Evolutionary conservation across 2,113 vertebrate species (phyloP), one percentile per base, ranked within the genome.

Genomic region (Collichthys lucidus): DNA sequence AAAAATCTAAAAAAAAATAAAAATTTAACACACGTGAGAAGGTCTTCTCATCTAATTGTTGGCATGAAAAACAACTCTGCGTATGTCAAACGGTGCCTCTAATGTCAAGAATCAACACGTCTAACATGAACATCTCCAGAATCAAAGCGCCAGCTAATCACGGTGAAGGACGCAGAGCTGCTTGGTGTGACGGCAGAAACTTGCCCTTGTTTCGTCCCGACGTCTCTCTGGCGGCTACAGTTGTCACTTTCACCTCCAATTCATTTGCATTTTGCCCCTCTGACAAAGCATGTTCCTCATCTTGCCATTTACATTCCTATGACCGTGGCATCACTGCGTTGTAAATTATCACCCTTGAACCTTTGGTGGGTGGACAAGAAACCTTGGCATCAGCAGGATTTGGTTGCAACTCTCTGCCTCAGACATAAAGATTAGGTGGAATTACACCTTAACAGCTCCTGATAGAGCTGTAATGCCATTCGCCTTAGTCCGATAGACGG

Each of bases 281-380:
- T 61, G 60, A 83, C 35, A 66, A 80, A 78, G 57, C 72, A 53
- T 26, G 68, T 50, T 26, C 62, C 55, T 62, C 55, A 44, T 83
- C 55, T 35, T n/a, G 20, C 22, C 74, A 82, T 89, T 86, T 82
- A 91, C 80, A 84, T 82, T 68, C 62, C 72, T 56, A 10, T 19
- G 47, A 81, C 87, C 52, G 9, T 55, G 61, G 69, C 72, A 57
- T 67, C 65, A 22, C 66, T 66, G 42, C 10, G 20, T 50, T 73
- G 17, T 90, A 79, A 79, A 88, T 72, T 42, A 74, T 77, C 67
- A 77, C 79, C 56, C 75, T 61, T 59, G 80, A 82, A 77, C 77
- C 75, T 14, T 55, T 7, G 17, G 49, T 67, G 52, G 64, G 44
- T 64, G 59, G 46, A 42, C 63, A 31, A 83, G 40, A 86, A 61